A percentile compares a stretch with the other conserved stretches of the same genome.
Conservation (phyloP, 1,140 invertebrate genomes). For the Adoxophyes honmai region DNA sequence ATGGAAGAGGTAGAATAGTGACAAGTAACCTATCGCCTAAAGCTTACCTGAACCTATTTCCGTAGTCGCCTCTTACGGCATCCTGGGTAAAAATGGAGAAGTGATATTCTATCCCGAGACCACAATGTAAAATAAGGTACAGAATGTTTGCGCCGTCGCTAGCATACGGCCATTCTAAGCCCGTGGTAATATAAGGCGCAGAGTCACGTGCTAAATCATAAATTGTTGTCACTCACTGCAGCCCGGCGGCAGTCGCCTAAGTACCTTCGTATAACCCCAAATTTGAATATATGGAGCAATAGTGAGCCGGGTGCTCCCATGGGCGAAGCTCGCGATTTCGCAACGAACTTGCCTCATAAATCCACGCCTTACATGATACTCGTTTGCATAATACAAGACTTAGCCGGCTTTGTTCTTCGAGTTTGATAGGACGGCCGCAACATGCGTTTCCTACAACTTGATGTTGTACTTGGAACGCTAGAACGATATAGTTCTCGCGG, state of each 20-base stretch:
- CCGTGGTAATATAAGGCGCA: background rate
- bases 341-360: constrained; percentile 72
- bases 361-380: constrained; percentile 73
- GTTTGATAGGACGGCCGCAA: constrained; percentile 54
- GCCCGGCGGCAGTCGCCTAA: constrained; percentile 7
- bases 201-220: constrained; percentile 15
- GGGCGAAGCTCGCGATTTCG: constrained; percentile 54
- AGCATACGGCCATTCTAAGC: too few relatives aligned
- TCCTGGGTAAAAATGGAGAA: too few relatives aligned
- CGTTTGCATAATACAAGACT: constrained; percentile 76
- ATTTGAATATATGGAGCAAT: constrained; percentile 65
- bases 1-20: too few relatives aligned
- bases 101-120: too few relatives aligned
- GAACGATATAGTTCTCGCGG: too few relatives aligned
- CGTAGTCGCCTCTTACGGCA: too few relatives aligned
- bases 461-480: too few relatives aligned
- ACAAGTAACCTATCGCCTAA: too few relatives aligned
- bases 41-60: too few relatives aligned
- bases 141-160: too few relatives aligned
- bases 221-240: constrained; percentile 17
- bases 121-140: too few relatives aligned
- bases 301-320: constrained; percentile 48
- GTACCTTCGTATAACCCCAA: constrained; percentile 34
- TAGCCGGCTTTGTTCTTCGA: constrained; percentile 69
- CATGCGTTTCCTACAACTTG: background rate